Evolutionary conservation across 2,797 vertebrate species (phyloP), one percentile per base, ranked within the genome.

Genomic region (Rhinogobio ventralis): DNA sequence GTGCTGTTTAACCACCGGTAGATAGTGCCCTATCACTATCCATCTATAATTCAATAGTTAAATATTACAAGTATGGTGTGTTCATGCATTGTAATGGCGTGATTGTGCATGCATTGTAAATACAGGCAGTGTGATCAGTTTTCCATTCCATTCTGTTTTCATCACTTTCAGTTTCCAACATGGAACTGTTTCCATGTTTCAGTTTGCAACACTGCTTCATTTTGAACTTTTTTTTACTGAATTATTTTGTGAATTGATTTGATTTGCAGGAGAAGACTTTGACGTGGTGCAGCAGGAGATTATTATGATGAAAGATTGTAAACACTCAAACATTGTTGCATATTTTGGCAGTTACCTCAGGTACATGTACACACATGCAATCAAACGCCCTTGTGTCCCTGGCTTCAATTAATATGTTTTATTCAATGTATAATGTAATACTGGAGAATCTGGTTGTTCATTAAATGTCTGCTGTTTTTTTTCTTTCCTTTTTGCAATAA

Each of bases 251-350:
- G 8, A 46, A 67, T 57, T 80, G 49, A 67, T 72, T 79, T 71
- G 45, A 46, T 60, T 88, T 46, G 10, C 86, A 99, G 98, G 98
- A 88, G 98, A 99, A 94, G 98, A 99, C 94, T 99, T 99, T 95
- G 98, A 97, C 82, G 98, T 99, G 88, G 98, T 99, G 90, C 98
- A 99, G 96, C 98, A 99, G 93, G 98, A 99, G 95, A 99, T 99
- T 91, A 96, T 99, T 90, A 99, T 99, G 98, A 99, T 99, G 98
- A 99, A 99, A 94, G 98, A 99, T 93, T 99, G 98, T 95, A 99
- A 98, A 95, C 98, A 99, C 94, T 96, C 97, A 86, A 99, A 99
- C 94, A 99, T 99, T 5, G 98, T 99, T 87, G 98, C 98, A 91
- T 99, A 99, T 92, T 99, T 99, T 93, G 98, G 98, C 93, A 99